Evolutionary conservation across 2,888 invertebrate genomes (phyloP).

Genomic region (Cryptops parisi): DNA sequence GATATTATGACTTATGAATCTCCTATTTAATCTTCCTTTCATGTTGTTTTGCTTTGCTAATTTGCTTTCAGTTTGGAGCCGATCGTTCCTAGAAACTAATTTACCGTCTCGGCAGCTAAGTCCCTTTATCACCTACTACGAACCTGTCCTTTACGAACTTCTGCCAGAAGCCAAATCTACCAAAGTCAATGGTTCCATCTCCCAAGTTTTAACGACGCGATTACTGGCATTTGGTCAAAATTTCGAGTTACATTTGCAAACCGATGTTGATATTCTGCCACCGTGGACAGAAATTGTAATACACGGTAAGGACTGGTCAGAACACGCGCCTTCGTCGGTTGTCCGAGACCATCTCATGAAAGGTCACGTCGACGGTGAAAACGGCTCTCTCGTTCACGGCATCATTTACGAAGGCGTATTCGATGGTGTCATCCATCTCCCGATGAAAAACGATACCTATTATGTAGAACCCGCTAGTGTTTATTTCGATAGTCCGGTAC

Average conservation of each 20-base stretch:
- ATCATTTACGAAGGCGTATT: neutral
- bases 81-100: no score
- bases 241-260: neutral
- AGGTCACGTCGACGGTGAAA: neutral
- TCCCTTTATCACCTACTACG: constrained; percentile 1
- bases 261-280: neutral
- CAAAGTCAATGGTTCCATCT: neutral
- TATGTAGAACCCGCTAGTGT: neutral
- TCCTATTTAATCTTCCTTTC: no score
- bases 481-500: neutral
- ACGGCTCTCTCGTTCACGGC: neutral
- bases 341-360: neutral
- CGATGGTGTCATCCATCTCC: constrained; percentile 1
- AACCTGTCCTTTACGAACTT: neutral
- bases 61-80: no score
- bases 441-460: neutral
- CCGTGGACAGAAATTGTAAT: neutral
- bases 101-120: no score
- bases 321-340: neutral
- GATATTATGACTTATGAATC: no score
- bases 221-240: constrained; percentile 2
- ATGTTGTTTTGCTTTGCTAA: no score
- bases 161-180: neutral
- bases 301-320: neutral
- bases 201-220: neutral